These are phyloP conservation scores for Erebia aethiops DNA, from an alignment of 2,888 invertebrate genomes.

Conservation along the genomic window DNA sequence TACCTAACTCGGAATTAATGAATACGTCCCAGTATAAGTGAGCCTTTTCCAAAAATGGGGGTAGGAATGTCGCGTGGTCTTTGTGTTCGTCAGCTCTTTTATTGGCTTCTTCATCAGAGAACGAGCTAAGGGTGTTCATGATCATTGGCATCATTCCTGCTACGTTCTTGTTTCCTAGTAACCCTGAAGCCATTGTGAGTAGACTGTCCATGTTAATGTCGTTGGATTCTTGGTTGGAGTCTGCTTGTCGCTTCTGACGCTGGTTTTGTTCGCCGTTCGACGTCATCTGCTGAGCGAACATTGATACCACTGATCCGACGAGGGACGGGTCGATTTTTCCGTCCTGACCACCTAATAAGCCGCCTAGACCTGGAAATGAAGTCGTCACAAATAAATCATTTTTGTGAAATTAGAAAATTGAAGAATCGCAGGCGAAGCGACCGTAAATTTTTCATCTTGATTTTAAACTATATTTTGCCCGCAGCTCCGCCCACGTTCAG, in stretches of 20 bases:
- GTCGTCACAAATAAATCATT: neutral
- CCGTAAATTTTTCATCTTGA: too few relatives aligned
- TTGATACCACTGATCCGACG: conserved; percentile 73
- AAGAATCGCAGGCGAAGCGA: too few relatives aligned
- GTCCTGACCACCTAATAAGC: conserved; percentile 83
- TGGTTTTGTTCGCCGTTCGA: conserved; percentile 48
- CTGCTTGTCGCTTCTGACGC: conserved; percentile 56
- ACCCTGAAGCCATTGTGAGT: conserved; percentile 80
- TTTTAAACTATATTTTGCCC: too few relatives aligned
- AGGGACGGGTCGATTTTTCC: conserved; percentile 83
- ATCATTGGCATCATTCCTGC: conserved; percentile 85
- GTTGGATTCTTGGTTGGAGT: conserved; percentile 60
- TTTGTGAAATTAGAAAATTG: too few relatives aligned
- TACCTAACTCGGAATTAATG: conserved; percentile 89
- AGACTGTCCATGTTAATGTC: conserved; percentile 81
- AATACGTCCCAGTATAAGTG: conserved; percentile 92
- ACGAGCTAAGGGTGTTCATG: conserved; percentile 85
- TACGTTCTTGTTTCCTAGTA: conserved; percentile 72
- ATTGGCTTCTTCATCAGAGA: conserved; percentile 84
- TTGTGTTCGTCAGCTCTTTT: conserved; percentile 85
- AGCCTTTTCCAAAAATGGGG: conserved; percentile 84
- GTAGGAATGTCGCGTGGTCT: conserved; percentile 87
- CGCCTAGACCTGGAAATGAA: conserved; percentile 68
- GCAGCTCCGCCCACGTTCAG: too few relatives aligned
- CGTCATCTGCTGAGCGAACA: conserved; percentile 71